Evolutionary conservation across 2,797 vertebrate species (phyloP).

Genomic region (Malurus splendens): DNA sequence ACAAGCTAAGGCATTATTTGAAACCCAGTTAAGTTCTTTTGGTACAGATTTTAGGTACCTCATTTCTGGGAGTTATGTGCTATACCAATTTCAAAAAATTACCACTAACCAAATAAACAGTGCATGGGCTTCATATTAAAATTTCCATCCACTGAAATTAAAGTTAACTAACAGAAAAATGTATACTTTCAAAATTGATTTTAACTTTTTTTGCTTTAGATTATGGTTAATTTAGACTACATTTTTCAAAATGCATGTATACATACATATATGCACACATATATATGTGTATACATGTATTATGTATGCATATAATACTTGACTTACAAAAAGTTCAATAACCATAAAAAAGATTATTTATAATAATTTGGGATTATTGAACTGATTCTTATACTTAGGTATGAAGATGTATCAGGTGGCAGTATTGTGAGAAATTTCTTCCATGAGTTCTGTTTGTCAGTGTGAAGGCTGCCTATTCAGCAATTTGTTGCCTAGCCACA

Average conservation of each 20-base stretch:
- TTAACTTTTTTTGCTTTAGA: not conserved
- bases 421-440: not conserved
- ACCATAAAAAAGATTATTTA: not conserved
- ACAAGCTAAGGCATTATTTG: not conserved
- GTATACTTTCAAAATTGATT: not conserved
- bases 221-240: not conserved
- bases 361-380: not conserved
- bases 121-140: not conserved
- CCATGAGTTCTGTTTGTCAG: not conserved
- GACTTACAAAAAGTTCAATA: not conserved
- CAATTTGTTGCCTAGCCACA: not conserved
- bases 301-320: too few species aligned
- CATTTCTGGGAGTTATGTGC: not conserved
- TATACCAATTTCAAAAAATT: not conserved
- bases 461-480: not conserved
- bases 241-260: not conserved
- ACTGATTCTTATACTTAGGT: not conserved
- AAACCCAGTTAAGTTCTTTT: not conserved
- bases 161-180: not conserved
- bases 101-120: not conserved
- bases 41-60: not conserved
- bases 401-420: not conserved
- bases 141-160: not conserved
- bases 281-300: not conserved
- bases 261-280: not conserved